Evolutionary conservation across 2,113 vertebrate genomes (phyloP), one percentile per base, ranked within the genome.

Genomic region (Phaetusa simplex): DNA sequence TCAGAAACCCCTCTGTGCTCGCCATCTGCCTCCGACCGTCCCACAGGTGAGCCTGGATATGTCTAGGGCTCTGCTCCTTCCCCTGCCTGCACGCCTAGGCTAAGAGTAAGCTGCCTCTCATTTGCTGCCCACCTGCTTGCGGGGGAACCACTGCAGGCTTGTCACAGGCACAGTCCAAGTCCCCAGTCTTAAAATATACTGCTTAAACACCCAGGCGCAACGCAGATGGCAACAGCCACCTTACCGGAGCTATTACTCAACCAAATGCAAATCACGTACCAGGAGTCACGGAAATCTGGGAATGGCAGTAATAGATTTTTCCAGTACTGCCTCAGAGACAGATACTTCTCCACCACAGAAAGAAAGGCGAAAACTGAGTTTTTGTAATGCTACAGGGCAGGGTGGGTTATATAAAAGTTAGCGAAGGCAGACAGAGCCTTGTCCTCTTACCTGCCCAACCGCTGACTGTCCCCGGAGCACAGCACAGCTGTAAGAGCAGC

Each of bases 21-120:
- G 5, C 29, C 42, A 40, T 4, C 8, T 1, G 2, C 23, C 30
- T 74, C 6, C 1, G 1, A 11, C 0, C 30, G n/a, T 14, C 49
- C 15, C 32, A 15, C 3, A 11, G 47, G 13, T n/a, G 62, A 80
- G 19, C 42, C 29, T 80, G 47, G 32, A 67, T 11, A 15, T 15
- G 53, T 42, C 47, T 50, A 72, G 5, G 40, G 49, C n/a, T 65
- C 71, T 73, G 29, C 40, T 67, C 2, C 58, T n/a, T 83, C 52
- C 45, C 47, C 56, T 50, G 56, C 8, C n/a, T 42, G 38, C 16
- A 12, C 26, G 32, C 23, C 19, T 20, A 59, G 43, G 40, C 3
- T 29, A 45, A 73, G 34, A 34, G 34, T 6, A 43, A 65, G 21
- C 36, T 87, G 64, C 66, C 20, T 59, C 24, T 71, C 38, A 5